Evolutionary conservation across 2,113 vertebrate species (phyloP), one percentile per base, ranked within the genome.

Genomic region (Origma solitaria): DNA sequence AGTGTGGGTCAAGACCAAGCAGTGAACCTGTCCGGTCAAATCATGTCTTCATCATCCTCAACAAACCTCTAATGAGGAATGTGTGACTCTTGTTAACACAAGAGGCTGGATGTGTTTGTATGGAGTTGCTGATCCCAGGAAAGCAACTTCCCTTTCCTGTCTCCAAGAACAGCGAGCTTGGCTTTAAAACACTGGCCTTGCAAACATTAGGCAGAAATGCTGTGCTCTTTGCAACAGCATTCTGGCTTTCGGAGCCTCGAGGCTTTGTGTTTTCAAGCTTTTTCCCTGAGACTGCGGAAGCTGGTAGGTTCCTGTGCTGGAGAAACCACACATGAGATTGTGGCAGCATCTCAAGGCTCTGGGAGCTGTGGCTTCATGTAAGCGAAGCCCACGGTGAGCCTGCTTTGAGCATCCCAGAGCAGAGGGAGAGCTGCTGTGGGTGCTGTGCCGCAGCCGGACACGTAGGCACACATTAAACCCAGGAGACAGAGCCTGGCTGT

Each of bases 221-320:
- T 15, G 44, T 22, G 40, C 60, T 69, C 70, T 50, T n/a, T 49
- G 49, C 76, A 33, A 14, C 0, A 3, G 49, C 28, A 11, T 49
- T 49, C 45, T 65, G 69, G 7, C 82, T 82, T 57, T 87, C 6
- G 3, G 38, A 47, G 12, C 38, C 64, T 86, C 2, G 0, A 88
- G 15, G 35, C 60, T 86, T 77, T 1, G 0, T 17, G 18, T 50
- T 78, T 65, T 27, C 50, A 15, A 81, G 62, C 22, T 42, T 77
- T 90, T 84, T 15, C 58, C 78, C 44, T 53, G 51, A 0, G 0
- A n/a, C n/a, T 0, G 0, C 64, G 50, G 51, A 33, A 87, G 49
- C 75, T 82, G 79, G 37, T 72, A 88, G 66, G 54, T 82, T 57
- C 75, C 73, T 3, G 9, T 16, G 45, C 82, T 40, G 50, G 20